Evolutionary conservation across 2,797 vertebrate species (phyloP).

Genomic region (Brotula barbata): DNA sequence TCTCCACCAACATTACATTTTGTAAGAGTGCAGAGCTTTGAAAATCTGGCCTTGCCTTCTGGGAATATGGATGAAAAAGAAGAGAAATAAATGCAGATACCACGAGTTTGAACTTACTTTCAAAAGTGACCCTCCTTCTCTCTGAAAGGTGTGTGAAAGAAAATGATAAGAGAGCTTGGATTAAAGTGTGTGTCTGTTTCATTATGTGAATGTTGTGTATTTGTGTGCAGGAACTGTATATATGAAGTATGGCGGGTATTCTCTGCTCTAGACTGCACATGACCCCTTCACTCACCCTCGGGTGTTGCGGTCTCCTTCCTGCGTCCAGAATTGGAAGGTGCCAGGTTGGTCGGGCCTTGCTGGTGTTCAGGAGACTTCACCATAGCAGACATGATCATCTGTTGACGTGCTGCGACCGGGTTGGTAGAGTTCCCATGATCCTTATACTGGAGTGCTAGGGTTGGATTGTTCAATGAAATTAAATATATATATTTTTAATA

Average conservation of each 20-base stretch:
- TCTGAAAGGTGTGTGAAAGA: constrained; percentile 79
- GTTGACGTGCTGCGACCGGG: constrained; percentile 88
- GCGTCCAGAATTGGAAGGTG: constrained; percentile 87
- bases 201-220: constrained; percentile 16
- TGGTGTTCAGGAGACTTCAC: constrained; percentile 97
- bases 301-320: constrained; percentile 91
- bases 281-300: constrained; percentile 81
- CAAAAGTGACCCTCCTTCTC: constrained; percentile 86
- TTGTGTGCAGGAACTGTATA: constrained; percentile 15
- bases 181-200: not conserved
- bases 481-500: not conserved
- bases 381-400: constrained; percentile 95
- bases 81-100: constrained; percentile 56
- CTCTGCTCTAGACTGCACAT: not conserved
- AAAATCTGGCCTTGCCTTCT: constrained; percentile 75
- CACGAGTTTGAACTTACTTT: constrained; percentile 81
- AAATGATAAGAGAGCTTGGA: constrained; percentile 70
- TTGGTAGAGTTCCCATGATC: constrained; percentile 87
- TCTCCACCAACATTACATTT: constrained; percentile 37
- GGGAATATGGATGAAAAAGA: constrained; percentile 60
- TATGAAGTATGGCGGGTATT: constrained; percentile 4
- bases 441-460: constrained; percentile 91
- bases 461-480: not conserved
- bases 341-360: constrained; percentile 86
- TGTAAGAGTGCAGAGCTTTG: constrained; percentile 76